These are phyloP conservation scores for Brachionus paranguensis DNA, from an alignment of 1,140 invertebrate species.

Conservation along the genomic window DNA sequence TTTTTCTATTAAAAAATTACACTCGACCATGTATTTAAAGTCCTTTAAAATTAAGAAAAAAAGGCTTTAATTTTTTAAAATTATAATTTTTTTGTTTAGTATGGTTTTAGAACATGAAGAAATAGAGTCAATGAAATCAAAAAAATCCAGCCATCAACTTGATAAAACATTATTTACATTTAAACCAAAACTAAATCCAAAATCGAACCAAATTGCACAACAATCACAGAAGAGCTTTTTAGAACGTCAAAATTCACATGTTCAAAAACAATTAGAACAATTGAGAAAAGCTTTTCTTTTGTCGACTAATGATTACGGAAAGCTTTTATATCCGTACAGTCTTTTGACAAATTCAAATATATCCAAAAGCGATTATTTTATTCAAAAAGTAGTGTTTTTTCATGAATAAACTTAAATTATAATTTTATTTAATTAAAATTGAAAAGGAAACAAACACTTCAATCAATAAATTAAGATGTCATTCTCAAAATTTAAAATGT, in stretches of 20 bases:
- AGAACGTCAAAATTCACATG: constrained; percentile 9
- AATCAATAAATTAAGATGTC: background rate
- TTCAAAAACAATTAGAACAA: background rate
- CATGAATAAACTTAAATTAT: background rate
- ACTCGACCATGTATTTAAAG: background rate
- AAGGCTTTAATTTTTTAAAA: background rate
- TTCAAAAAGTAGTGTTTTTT: background rate
- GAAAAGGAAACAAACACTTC: background rate
- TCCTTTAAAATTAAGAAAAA: background rate
- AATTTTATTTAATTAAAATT: too few species aligned
- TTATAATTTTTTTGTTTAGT: too few species aligned
- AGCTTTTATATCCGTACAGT: background rate
- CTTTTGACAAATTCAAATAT: background rate
- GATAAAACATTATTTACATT: background rate
- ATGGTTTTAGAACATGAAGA: background rate
- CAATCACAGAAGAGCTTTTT: background rate
- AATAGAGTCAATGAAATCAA: background rate
- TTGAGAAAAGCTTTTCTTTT: background rate
- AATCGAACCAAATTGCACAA: background rate
- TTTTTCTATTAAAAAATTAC: background rate
- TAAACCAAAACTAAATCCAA: background rate
- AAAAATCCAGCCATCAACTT: background rate
- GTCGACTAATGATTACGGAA: constrained; percentile 8
- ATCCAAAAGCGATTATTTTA: background rate
- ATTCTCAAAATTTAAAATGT: background rate